phyloP scores from a whole-genome alignment of 1,140 invertebrate genomes.

The Eulimnadia texana region DNA sequence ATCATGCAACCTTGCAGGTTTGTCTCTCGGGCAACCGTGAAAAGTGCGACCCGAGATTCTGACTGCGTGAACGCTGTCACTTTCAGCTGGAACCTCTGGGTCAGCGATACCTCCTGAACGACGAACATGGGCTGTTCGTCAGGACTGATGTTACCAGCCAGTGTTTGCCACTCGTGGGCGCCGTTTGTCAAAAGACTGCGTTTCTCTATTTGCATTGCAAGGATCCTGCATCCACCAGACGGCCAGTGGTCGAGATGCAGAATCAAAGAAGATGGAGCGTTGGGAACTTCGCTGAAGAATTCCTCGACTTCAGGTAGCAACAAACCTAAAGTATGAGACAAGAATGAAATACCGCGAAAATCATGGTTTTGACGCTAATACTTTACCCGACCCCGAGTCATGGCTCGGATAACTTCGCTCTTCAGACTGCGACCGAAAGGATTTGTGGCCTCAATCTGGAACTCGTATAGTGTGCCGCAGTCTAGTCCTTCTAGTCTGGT shows the following conservation, averaged over 20 bases:
- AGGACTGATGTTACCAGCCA: constrained; percentile 9
- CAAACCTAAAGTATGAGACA: background rate
- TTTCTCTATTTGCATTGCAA: constrained; percentile 7
- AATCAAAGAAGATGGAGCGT: background rate
- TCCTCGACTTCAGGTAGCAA: background rate
- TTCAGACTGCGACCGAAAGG: constrained; percentile 4
- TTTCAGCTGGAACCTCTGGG: constrained; percentile 4
- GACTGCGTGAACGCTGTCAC: constrained; percentile 11
- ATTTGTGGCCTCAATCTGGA: constrained; percentile 12
- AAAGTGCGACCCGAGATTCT: background rate
- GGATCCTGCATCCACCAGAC: constrained; percentile 8
- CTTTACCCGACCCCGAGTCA: too few species aligned
- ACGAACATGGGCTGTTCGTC: constrained; percentile 15
- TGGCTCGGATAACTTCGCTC: constrained; percentile 1
- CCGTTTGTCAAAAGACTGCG: background rate
- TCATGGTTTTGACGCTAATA: background rate
- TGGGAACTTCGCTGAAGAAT: background rate
- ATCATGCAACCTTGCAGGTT: too few species aligned
- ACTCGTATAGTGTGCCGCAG: constrained; percentile 13
- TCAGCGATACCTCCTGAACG: background rate
- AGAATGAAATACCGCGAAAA: background rate
- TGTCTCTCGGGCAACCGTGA: background rate
- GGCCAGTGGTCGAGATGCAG: constrained; percentile 12
- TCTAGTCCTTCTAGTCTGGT: background rate
- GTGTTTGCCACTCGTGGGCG: constrained; percentile 3